phyloP scores from a whole-genome alignment of 2,888 invertebrate species.

The Chesias legatella region DNA sequence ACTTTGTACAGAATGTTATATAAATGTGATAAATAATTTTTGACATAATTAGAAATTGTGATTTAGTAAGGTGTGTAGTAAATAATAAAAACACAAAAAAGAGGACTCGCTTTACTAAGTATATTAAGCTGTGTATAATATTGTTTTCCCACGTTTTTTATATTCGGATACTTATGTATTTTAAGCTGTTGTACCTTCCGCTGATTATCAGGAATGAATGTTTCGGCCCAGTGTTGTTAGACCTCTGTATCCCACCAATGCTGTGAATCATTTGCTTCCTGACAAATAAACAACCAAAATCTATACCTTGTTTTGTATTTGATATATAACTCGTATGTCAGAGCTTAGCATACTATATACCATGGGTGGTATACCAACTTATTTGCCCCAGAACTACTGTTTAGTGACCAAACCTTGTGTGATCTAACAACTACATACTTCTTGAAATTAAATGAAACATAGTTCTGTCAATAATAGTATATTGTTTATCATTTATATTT shows the following conservation, averaged over 20 bases:
- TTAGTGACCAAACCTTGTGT: no score
- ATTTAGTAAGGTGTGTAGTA: constrained; percentile 77
- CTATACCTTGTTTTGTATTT: constrained; percentile 45
- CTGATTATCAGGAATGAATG: constrained; percentile 66
- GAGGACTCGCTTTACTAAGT: constrained; percentile 72
- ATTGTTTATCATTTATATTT: no score
- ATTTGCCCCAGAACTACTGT: no score
- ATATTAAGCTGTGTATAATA: constrained; percentile 60
- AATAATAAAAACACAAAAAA: constrained; percentile 52
- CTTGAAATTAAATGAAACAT: no score
- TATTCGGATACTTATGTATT: constrained; percentile 74
- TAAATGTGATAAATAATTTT: constrained; percentile 77
- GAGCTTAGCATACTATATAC: no score
- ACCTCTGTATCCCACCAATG: constrained; percentile 78
- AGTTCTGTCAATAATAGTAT: no score
- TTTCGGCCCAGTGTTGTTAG: constrained; percentile 74
- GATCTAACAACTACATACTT: no score
- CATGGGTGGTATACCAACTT: no score
- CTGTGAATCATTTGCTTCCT: constrained; percentile 81
- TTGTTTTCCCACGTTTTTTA: constrained; percentile 73
- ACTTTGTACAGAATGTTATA: constrained; percentile 75
- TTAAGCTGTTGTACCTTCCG: constrained; percentile 69
- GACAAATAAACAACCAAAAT: constrained; percentile 78
- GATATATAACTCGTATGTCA: no score
- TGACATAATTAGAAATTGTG: constrained; percentile 78